Conservation (phyloP, 2,113 vertebrate genomes). For the Brachyhypopomus gauderio region DNA sequence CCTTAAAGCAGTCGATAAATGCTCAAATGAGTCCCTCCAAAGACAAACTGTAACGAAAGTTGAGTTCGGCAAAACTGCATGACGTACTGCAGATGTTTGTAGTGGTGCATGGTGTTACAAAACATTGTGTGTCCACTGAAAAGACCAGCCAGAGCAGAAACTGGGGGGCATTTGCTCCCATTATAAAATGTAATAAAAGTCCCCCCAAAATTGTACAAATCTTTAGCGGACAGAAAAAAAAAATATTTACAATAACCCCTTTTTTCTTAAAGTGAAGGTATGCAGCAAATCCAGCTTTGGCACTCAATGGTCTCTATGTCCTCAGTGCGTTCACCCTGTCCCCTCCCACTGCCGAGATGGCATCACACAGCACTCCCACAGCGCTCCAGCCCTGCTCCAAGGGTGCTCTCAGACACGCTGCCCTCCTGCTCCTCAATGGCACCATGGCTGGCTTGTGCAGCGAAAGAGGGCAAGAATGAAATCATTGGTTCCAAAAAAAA, state of each 20-base stretch:
- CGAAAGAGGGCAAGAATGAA: constrained; percentile 50
- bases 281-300: constrained; percentile 89
- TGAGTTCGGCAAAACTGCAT: constrained; percentile 61
- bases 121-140: constrained; percentile 52
- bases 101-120: constrained; percentile 68
- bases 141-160: constrained; percentile 43
- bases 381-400: constrained; percentile 31
- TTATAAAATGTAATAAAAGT: constrained; percentile 88
- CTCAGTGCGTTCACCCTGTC: constrained; percentile 54
- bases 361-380: constrained; percentile 42
- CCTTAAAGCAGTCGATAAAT: constrained; percentile 70
- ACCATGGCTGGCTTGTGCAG: constrained; percentile 37
- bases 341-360: constrained; percentile 26
- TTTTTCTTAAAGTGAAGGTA: constrained; percentile 64
- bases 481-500: constrained; percentile 59
- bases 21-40: constrained; percentile 65
- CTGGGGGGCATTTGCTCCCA: constrained; percentile 66
- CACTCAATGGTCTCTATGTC: constrained; percentile 72
- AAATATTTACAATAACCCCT: constrained; percentile 81
- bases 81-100: constrained; percentile 68
- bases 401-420: background rate
- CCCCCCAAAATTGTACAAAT: constrained; percentile 82
- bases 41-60: constrained; percentile 58
- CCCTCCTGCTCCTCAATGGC: constrained; percentile 22
- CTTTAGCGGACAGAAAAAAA: constrained; percentile 77